A percentile compares a stretch with the other conserved stretches of the same genome.
These are phyloP conservation scores for Drosophila carrolli DNA, from an alignment of 1,140 invertebrate genomes.

Conservation along the genomic window DNA sequence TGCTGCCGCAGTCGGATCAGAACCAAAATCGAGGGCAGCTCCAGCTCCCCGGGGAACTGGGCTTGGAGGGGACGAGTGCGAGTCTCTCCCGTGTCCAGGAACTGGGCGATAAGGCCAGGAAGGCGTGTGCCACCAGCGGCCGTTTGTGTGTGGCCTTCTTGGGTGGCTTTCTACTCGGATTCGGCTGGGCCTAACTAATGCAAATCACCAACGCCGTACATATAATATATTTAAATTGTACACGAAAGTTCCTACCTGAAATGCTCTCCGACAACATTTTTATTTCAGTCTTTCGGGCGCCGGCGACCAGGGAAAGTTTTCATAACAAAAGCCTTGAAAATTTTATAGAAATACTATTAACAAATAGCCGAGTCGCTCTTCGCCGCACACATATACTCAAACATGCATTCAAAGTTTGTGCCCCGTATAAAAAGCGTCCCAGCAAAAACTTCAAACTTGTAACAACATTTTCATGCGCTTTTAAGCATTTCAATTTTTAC, in stretches of 20 bases:
- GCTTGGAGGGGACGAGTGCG: not conserved
- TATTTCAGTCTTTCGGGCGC: not conserved
- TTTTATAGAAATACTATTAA: conserved; percentile 47
- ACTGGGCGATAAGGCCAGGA: conserved; percentile 7
- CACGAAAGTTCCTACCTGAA: conserved; percentile 12
- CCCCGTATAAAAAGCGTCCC: conserved; percentile 41
- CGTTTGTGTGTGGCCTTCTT: conserved; percentile 43
- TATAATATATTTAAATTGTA: conserved; percentile 19
- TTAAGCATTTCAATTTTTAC: conserved; percentile 76
- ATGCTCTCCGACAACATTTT: conserved; percentile 1
- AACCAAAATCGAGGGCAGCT: not conserved
- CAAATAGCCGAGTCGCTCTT: conserved; percentile 33
- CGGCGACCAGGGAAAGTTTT: conserved; percentile 22
- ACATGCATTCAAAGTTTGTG: conserved; percentile 51
- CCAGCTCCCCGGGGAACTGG: not conserved
- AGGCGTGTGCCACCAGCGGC: conserved; percentile 9
- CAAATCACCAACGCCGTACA: conserved; percentile 3
- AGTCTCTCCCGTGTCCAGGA: not conserved
- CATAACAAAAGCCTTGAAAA: conserved; percentile 42
- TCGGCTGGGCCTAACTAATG: conserved; percentile 40
- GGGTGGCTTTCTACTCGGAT: conserved; percentile 57
- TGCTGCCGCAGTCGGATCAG: not conserved
- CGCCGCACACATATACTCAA: conserved; percentile 11
- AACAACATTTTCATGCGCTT: conserved; percentile 80
- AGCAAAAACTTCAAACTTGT: conserved; percentile 70